Base-by-base conservation (phyloP, 2,113 vertebrate species). In the Petrocephalus microphthalmus region DNA sequence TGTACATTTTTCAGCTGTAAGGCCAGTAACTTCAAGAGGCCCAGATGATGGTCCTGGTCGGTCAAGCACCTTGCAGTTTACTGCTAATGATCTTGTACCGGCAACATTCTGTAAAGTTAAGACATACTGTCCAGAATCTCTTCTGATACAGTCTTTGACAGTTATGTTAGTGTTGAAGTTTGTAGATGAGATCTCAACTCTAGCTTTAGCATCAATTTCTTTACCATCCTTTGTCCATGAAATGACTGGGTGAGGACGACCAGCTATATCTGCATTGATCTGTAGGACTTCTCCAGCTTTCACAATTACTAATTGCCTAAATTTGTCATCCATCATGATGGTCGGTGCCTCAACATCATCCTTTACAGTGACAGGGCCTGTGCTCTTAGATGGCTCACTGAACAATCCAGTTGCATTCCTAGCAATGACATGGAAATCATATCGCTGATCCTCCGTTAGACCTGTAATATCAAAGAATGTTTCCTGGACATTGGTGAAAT, bases 51-150 rank as follows among this genome's bases (percentile, higher is more conserved):
- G 98, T 5, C 98, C 98, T 90, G 98, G 98, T 92, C 97, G 96
- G 90, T 99, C 98, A 91, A 99, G 96, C 82, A 99, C 97, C 92
- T 99, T 99, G 92, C 97, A 99, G 87, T 97, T 99, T 91, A 99
- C 90, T 93, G 98, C 91, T 91, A 97, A 90, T 84, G 98, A 96
- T 91, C 94, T 97, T 92, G 97, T 97, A 93, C 98, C 98, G 89
- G 96, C 98, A 91, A 99, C 97, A 93, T 99, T 99, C 93, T 97
- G 97, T 86, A 99, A 91, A 54, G 97, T 98, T 89, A 99, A 92
- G 29, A 98, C 93, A 90, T 99, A 99, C 89, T 99, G 98, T 33
- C 98, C 98, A 88, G 97, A 96, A 93, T 99, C 98, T 91, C 96
- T 93, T 91, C 98, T 96, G 89, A 99, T 96, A 89, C 96, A 96